These are phyloP conservation scores for Camarhynchus parvulus DNA, from an alignment of 2,113 vertebrate genomes.

Conservation along the genomic window DNA sequence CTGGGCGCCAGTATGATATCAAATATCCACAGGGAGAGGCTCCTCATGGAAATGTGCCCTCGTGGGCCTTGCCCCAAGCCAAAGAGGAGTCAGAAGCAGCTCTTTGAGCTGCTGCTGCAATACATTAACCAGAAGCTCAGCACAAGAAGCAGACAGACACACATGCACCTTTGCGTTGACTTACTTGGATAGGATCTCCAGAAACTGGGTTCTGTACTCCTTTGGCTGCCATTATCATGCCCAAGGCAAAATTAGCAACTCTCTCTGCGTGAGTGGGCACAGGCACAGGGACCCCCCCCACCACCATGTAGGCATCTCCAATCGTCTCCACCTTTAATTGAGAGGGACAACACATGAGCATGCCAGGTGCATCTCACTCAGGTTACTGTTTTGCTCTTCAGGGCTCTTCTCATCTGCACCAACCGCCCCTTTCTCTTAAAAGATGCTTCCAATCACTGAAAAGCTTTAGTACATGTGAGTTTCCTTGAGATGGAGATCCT, in stretches of 20 bases:
- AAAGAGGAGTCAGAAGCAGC: background rate
- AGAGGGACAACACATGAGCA: background rate
- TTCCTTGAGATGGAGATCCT: background rate
- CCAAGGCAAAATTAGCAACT: slow-evolving; percentile 82
- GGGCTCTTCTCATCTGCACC: background rate
- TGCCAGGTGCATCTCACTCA: background rate
- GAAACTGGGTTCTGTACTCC: slow-evolving; percentile 81
- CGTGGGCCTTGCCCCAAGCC: background rate
- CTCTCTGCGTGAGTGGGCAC: slow-evolving; percentile 78
- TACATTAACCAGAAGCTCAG: background rate
- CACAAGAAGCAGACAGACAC: background rate
- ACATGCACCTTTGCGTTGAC: background rate
- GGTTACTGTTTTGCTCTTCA: background rate
- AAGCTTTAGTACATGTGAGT: background rate
- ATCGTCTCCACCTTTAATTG: slow-evolving; percentile 80
- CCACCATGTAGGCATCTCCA: slow-evolving; percentile 84
- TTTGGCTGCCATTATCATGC: slow-evolving; percentile 79
- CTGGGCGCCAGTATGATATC: background rate
- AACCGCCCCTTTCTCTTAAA: background rate
- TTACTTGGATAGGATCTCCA: slow-evolving; percentile 78
- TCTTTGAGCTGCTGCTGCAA: background rate
- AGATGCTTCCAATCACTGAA: background rate
- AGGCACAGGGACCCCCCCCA: slow-evolving; percentile 81
- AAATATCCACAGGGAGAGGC: background rate
- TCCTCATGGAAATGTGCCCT: background rate